These are phyloP conservation scores for Pluvialis apricaria DNA, from an alignment of 2,113 vertebrate genomes.

Conservation along the genomic window DNA sequence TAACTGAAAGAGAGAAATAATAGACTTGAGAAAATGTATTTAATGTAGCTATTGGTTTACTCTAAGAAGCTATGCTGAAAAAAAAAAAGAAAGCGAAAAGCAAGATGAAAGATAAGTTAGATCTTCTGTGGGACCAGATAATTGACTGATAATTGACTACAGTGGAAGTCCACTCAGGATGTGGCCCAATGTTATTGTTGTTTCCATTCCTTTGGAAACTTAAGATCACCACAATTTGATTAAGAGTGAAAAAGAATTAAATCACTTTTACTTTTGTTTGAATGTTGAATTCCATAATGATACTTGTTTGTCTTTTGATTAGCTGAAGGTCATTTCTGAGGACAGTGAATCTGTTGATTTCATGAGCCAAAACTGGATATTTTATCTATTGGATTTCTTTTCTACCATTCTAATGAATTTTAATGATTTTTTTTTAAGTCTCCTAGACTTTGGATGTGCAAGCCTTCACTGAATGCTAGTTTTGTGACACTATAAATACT, in stretches of 20 bases:
- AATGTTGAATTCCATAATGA: not conserved
- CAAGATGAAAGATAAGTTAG: not conserved
- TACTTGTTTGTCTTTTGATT: not conserved
- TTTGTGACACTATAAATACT: not conserved
- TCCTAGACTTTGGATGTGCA: not conserved
- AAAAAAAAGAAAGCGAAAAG: not conserved
- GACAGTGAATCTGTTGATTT: not conserved
- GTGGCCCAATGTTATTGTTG: not conserved
- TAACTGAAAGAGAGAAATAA: not conserved
- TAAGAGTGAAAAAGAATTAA: not conserved
- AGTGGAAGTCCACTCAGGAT: not conserved
- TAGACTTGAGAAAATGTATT: not conserved
- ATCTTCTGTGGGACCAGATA: too few species aligned
- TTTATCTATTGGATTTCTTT: not conserved
- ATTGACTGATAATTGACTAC: not conserved
- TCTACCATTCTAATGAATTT: not conserved
- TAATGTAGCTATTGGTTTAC: not conserved
- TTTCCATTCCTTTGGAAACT: not conserved
- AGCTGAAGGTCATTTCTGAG: not conserved
- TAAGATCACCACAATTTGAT: not conserved
- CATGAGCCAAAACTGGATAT: not conserved
- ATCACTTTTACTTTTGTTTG: not conserved
- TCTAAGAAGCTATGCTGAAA: not conserved
- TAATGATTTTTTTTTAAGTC: not conserved
- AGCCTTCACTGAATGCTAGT: not conserved